Conservation (phyloP, 1,140 invertebrate species). For the Ptiloglossa arizonensis region DNA sequence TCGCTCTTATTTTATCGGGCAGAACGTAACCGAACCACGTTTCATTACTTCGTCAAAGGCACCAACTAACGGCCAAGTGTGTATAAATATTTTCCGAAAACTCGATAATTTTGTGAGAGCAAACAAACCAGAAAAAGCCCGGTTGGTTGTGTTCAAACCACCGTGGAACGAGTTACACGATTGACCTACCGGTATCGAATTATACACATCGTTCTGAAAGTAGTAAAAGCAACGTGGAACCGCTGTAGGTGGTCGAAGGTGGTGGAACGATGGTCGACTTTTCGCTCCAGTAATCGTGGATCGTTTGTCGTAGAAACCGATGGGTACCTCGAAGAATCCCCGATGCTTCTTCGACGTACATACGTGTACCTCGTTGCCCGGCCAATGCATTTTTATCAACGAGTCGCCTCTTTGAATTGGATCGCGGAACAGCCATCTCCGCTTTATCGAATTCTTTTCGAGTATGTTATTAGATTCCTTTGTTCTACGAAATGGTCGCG, state of each 20-base stretch:
- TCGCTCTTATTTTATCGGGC: conserved; percentile 5
- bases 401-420: background rate
- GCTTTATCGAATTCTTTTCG: background rate
- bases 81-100: conserved; percentile 50
- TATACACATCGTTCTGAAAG: conserved; percentile 48
- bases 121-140: conserved; percentile 54
- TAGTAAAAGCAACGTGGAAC: conserved; percentile 55
- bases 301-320: conserved; percentile 71
- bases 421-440: background rate
- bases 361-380: background rate
- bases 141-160: conserved; percentile 55
- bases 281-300: conserved; percentile 75
- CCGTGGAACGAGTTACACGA: conserved; percentile 61
- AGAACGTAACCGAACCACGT: conserved; percentile 9
- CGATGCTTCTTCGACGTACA: background rate
- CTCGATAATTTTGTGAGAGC: conserved; percentile 55
- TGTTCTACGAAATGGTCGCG: background rate
- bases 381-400: conserved; percentile 7
- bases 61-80: conserved; percentile 15
- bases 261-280: conserved; percentile 71
- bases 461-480: background rate
- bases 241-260: conserved; percentile 45
- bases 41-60: conserved; percentile 53
- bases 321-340: conserved; percentile 35
- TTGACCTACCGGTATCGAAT: conserved; percentile 58